Percentiles rank a stretch among this genome's conserved stretches.
phyloP scores from a whole-genome alignment of 1,140 invertebrate species.

The Heterodera schachtii region DNA sequence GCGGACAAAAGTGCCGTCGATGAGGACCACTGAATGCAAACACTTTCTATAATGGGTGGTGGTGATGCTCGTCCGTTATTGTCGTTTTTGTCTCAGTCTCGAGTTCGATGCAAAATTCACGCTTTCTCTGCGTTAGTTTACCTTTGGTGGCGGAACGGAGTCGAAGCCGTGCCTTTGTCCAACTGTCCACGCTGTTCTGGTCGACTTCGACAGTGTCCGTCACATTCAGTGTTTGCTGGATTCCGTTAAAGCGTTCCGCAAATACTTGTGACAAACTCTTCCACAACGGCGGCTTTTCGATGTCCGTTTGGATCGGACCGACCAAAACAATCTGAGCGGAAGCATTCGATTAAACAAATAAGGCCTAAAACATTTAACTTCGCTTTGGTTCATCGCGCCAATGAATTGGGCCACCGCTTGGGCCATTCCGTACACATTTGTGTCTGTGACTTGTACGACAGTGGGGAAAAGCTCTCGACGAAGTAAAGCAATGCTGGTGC shows the following conservation, averaged over 20 bases:
- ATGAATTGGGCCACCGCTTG: conserved; percentile 41
- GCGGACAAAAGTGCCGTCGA: conserved; percentile 31
- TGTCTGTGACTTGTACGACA: conserved; percentile 41
- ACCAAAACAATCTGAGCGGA: conserved; percentile 31
- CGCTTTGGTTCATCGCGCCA: conserved; percentile 29
- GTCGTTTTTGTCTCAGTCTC: too few relatives aligned
- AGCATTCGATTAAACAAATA: not conserved
- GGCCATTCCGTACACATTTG: conserved; percentile 33
- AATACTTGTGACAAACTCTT: not conserved
- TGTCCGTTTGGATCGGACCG: conserved; percentile 19
- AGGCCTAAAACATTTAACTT: conserved; percentile 18
- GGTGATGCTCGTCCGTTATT: too few relatives aligned
- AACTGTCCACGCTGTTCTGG: conserved; percentile 1
- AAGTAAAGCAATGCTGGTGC: conserved; percentile 32
- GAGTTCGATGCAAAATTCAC: too few relatives aligned
- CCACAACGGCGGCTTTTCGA: conserved; percentile 27
- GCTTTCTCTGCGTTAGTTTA: not conserved
- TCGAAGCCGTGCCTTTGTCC: conserved; percentile 13
- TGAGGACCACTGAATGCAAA: conserved; percentile 40
- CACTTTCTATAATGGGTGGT: not conserved
- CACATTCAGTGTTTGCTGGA: conserved; percentile 21
- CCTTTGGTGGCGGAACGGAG: conserved; percentile 35
- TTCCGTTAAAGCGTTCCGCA: not conserved
- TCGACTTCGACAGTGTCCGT: conserved; percentile 32
- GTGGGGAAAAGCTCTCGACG: conserved; percentile 44